These are phyloP conservation scores for Pseudorhombus dupliciocellatus DNA, from an alignment of 2,113 vertebrate genomes.

Conservation along the genomic window DNA sequence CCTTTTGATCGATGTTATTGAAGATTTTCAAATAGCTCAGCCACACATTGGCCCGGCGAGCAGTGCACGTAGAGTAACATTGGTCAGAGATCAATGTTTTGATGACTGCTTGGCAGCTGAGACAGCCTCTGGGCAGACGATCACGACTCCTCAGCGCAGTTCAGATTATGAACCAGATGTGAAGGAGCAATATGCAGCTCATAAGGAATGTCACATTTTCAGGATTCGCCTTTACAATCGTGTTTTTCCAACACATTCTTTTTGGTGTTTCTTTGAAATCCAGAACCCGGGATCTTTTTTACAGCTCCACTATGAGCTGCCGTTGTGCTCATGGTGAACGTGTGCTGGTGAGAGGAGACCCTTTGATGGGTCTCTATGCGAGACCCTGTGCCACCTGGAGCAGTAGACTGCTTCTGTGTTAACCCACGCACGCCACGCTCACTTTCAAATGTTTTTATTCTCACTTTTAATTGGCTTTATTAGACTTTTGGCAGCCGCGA, in stretches of 20 bases:
- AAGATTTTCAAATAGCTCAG: conserved; percentile 8
- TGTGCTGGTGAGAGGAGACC: conserved; percentile 19
- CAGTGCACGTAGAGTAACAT: conserved; percentile 11
- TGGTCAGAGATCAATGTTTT: conserved; percentile 53
- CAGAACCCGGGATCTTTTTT: conserved; percentile 24
- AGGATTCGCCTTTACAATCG: conserved; percentile 45
- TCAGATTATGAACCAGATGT: conserved; percentile 62
- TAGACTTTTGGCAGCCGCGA: conserved; percentile 38
- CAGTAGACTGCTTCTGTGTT: conserved; percentile 11
- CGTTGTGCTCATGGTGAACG: conserved; percentile 1
- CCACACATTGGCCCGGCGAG: conserved; percentile 2
- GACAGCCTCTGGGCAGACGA: conserved; percentile 35
- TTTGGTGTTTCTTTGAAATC: conserved; percentile 32
- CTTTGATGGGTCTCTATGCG: conserved; percentile 28
- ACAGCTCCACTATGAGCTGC: not conserved
- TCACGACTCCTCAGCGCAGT: conserved; percentile 31
- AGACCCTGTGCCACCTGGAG: conserved; percentile 32
- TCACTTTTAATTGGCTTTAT: conserved; percentile 46
- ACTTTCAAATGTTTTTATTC: conserved; percentile 35
- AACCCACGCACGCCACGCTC: conserved; percentile 11
- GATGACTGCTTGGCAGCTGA: conserved; percentile 46
- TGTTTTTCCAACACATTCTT: conserved; percentile 23
- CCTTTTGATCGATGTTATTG: conserved; percentile 4
- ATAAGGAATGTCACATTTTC: conserved; percentile 41
- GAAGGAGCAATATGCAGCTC: conserved; percentile 43